These are phyloP conservation scores for Galeruca laticollis DNA, from an alignment of 2,888 invertebrate species.

Conservation along the genomic window DNA sequence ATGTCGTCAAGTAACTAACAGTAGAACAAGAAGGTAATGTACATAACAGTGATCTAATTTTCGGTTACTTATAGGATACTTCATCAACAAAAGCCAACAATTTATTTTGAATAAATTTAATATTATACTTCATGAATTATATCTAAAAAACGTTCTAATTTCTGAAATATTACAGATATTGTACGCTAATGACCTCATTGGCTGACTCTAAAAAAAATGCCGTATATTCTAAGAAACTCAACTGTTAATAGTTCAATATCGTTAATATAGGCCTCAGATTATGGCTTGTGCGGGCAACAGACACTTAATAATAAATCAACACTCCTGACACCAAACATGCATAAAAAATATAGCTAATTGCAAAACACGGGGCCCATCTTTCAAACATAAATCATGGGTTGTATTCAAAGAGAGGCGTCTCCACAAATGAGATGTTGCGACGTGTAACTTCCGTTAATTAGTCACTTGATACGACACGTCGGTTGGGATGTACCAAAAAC, in stretches of 20 bases:
- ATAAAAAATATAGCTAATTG: constrained; percentile 30
- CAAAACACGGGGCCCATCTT: constrained; percentile 33
- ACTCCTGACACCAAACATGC: constrained; percentile 6
- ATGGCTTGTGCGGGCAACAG: constrained; percentile 1
- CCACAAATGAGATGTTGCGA: constrained; percentile 37
- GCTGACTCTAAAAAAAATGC: no score
- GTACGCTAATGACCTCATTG: no score
- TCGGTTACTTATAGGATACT: no score
- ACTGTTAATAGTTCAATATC: not conserved
- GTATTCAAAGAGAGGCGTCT: constrained; percentile 31
- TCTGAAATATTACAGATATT: no score
- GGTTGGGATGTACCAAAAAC: constrained; percentile 27
- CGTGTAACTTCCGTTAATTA: constrained; percentile 37
- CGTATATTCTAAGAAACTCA: not conserved
- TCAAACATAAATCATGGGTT: constrained; percentile 20
- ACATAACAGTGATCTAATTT: no score
- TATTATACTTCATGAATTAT: no score
- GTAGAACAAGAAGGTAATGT: no score
- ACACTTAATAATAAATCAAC: constrained; percentile 10
- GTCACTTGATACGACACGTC: constrained; percentile 33
- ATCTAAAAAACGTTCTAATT: no score
- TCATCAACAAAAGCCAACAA: no score
- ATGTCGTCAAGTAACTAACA: no score
- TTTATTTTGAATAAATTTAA: no score
- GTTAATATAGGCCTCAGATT: not conserved